Evolutionary conservation across 1,140 invertebrate species (phyloP), one percentile per base, ranked within the genome.

Genomic region (Glossosoma conforme): DNA sequence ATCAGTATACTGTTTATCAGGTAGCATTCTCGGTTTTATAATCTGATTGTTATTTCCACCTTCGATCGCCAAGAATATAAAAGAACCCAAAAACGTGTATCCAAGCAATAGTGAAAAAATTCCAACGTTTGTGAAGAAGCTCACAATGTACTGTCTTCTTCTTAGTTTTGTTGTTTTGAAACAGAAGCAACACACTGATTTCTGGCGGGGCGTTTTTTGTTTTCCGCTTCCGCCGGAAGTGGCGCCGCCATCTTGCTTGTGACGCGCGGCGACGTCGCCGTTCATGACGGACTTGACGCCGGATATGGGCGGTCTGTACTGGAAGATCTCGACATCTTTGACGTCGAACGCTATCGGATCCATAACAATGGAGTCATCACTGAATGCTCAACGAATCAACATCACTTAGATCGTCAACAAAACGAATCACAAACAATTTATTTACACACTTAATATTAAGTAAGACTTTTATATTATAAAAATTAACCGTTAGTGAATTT

Each of bases 41-140:
- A 69, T 63, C 35, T 72, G 56, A 40, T 68, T 66, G 19, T 64
- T 63, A 36, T 40, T 48, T 3, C 70, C 80, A 33, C 86, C 87
- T 72, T 97, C 93, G 49, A 95, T 87, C 10, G 89, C 85, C 48
- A 93, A 75, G 69, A 97, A 97, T 63, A 96, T 88, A 63, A 97
- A 89, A 18, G 92, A 94, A 15, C 77, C 78, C 25, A 95, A 74
- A n/a, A 97, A 78, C 1, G 91, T 92, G 68, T 98, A 98, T 6
- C 87, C 87, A 19, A 97, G 77, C 5, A 97, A 79, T 25, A 94
- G 76, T 24, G 83, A 81, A 67, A 90, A 93, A 55, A 97, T 88
- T 3, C 91, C 90, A 35, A 93, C 70, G 66, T 94, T 93, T 19
- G 90, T 92, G 54, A 92, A 80, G 41, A 89, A 79, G 2, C 85